Base-by-base conservation (phyloP, 2,888 invertebrate species). In the Dorcus parallelipipedus region DNA sequence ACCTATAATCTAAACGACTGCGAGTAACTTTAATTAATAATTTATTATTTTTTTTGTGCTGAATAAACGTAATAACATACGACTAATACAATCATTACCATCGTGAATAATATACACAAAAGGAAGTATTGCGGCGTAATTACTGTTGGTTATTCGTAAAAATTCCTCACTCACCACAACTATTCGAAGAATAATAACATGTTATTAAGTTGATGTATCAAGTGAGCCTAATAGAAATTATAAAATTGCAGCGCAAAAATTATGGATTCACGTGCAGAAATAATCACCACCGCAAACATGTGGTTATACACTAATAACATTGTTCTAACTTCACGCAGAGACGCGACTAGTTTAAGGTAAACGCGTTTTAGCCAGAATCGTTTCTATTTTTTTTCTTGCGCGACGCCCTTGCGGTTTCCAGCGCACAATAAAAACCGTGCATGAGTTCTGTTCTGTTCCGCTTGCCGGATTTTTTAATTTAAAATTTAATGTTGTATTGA, bases 261-360 rank as follows among this genome's bases (percentile, higher is more conserved):
- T 73, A 71, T 64, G 64, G 64, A 70, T 71, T 73, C 73, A 69
- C 73, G 72, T 71, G 71, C 67, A 73, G 69, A 70, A 70, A 68
- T 70, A 72, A 74, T 73, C 69, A 69, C 67, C 64, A 67, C 64
- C 66, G 69, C 67, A 69, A 73, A 71, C 72, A 69, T 73, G 69
- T 69, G 69, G 71, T 73, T 73, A 72, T 26, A 26, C 58, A 63
- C 67, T 73, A 73, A 73, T 73, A 70, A 71, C 64, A 70, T 67
- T 67, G 66, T 69, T 67, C 45, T 45, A 45, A 45, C 45, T 8
- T 45, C 20, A 14, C 45, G 45, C 20, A 17, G 45, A 45, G 45
- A 45, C 45, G 20, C 45, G 45, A 20, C 14, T 45, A 45, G 45
- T 45, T 45, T 14, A 14, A 45, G 7, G 14, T 45, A 45, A 45